Evolutionary conservation across 2,113 vertebrate species (phyloP), one percentile per base, ranked within the genome.

Genomic region (Melanerpes formicivorus): DNA sequence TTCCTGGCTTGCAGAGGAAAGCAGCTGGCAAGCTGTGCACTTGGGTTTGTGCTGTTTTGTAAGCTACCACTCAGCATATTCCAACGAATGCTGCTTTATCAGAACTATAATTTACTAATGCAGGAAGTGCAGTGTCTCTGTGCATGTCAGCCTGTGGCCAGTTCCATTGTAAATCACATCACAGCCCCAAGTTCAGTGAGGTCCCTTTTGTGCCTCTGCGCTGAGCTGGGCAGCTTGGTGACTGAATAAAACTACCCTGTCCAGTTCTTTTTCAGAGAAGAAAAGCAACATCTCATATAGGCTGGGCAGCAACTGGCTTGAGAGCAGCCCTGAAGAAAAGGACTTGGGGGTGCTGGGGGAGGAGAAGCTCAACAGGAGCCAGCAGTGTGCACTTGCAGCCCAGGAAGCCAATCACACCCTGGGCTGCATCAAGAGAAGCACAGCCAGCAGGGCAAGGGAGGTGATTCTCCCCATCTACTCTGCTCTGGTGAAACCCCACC

Each of bases 51-150:
- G 29, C 65, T 75, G n/a, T 54, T 73, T 71, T 71, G 6, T 63
- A 72, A 78, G 52, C 32, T 78, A 48, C 32, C 25, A 84, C 74
- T 95, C 83, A 77, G 59, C 71, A 52, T 56, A n/a, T 96, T 96
- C 92, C 50, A 14, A 77, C 86, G 91, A 91, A 74, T 79, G 73
- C 30, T 90, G 55, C 73, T 86, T 80, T 92, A 83, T 81, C 76
- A 73, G 55, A 86, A 50, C 52, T 58, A 27, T 74, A 80, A 88
- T 95, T 95, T 91, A 84, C 85, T 95, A 75, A 77, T 42, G 56
- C 65, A 81, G 48, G 66, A 94, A 93, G 70, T 77, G 74, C 15
- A 55, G 25, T 26, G 52, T 80, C 90, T 90, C 74, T 0, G 2
- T 85, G 27, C 42, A 40, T 73, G 40, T 80, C 84, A 94, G 54